Evolutionary conservation across 2,888 invertebrate species (phyloP).

Genomic region (Exocentrus adspersus): DNA sequence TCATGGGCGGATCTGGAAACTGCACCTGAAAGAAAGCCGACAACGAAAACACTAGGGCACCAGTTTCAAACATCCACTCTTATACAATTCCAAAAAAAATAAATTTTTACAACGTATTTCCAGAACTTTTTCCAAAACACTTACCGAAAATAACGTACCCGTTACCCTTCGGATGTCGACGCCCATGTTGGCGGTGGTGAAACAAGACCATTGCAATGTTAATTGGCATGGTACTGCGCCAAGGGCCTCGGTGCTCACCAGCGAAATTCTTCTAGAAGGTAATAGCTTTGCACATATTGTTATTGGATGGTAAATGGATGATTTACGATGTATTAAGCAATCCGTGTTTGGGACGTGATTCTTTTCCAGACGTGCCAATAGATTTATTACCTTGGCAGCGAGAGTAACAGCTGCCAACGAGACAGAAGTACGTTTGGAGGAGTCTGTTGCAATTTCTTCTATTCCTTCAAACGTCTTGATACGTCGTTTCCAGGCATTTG

Average conservation of each 20-base stretch:
- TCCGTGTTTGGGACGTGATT: constrained; percentile 15
- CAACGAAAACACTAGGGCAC: no score
- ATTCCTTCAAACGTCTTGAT: no score
- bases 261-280: constrained; percentile 32
- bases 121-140: no score
- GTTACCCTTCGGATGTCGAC: no score
- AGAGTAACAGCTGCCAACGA: neutral
- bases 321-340: constrained; percentile 37
- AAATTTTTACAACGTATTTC: no score
- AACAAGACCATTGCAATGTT: constrained; percentile 48
- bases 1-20: constrained; percentile 22
- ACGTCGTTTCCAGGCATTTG: no score
- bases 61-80: no score
- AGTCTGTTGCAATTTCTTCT: no score
- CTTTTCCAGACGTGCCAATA: neutral
- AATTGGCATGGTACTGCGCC: constrained; percentile 49
- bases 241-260: constrained; percentile 35
- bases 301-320: constrained; percentile 39
- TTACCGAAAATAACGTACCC: no score
- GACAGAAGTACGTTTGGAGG: no score
- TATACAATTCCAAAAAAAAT: no score
- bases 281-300: constrained; percentile 37
- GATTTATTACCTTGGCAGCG: neutral
- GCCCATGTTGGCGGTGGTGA: constrained; percentile 18
- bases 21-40: no score